A percentile compares a stretch with the other conserved stretches of the same genome.
Evolutionary conservation across 2,888 invertebrate species (phyloP).

Genomic region (Stenodema calcarata): DNA sequence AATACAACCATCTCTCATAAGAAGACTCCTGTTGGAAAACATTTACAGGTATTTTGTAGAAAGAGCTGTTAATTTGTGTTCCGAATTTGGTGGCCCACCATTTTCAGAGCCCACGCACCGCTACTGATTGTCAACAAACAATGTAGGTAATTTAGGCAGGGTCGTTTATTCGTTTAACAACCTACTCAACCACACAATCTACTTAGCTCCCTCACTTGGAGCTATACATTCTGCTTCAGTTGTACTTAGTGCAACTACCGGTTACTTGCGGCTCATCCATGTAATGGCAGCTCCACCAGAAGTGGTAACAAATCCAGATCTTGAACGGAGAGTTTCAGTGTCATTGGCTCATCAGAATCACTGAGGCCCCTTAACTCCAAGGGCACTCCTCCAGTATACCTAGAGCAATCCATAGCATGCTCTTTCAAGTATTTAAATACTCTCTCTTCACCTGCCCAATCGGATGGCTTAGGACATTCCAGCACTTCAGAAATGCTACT

Average conservation of each 20-base stretch:
- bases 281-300: not conserved
- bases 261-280: not conserved
- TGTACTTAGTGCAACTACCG: not conserved
- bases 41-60: no score
- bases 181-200: slow-evolving; percentile 56
- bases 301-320: slow-evolving; percentile 41
- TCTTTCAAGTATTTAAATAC: not conserved
- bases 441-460: not conserved
- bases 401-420: not conserved
- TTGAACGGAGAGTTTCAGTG: slow-evolving; percentile 54
- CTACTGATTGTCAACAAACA: no score
- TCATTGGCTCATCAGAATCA: slow-evolving; percentile 56
- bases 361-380: slow-evolving; percentile 49
- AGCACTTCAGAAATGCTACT: not conserved
- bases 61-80: no score
- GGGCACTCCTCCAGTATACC: not conserved
- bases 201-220: slow-evolving; percentile 56
- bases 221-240: slow-evolving; percentile 49
- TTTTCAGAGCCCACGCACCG: no score
- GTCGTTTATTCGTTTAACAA: slow-evolving; percentile 30
- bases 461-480: not conserved
- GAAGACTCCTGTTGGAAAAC: no score
- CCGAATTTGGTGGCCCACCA: no score
- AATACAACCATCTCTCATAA: no score
- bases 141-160: no score